Evolutionary conservation across 2,888 invertebrate genomes (phyloP).

Genomic region (Drosophila prolongata): DNA sequence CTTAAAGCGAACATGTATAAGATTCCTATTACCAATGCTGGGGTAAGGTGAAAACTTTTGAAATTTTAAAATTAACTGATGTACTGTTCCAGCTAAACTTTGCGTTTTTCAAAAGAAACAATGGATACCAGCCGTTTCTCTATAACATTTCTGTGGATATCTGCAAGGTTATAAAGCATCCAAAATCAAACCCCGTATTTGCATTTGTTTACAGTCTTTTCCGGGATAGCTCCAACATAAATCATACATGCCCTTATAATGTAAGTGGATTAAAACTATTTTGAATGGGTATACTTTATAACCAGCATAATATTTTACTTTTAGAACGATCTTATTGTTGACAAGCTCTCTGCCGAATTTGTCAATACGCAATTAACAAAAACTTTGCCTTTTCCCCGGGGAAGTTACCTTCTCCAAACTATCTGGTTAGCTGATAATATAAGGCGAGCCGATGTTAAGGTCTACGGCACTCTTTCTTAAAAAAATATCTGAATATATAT

Average conservation of each 20-base stretch:
- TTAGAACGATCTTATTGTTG: slow-evolving; percentile 21
- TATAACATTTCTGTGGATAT: slow-evolving; percentile 32
- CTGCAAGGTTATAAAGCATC: not conserved
- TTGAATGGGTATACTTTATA: too few species aligned
- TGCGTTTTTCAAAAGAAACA: slow-evolving; percentile 11
- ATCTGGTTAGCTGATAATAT: slow-evolving; percentile 1
- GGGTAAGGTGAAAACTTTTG: too few species aligned
- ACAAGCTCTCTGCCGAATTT: slow-evolving; percentile 24
- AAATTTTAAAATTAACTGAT: too few species aligned
- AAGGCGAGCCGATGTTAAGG: not conserved
- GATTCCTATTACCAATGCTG: too few species aligned
- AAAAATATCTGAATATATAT: too few species aligned
- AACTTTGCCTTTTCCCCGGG: slow-evolving; percentile 13
- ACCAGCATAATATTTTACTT: too few species aligned
- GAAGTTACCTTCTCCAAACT: slow-evolving; percentile 3
- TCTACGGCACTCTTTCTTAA: too few species aligned
- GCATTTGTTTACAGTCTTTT: slow-evolving; percentile 1
- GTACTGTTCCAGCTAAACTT: slow-evolving; percentile 10
- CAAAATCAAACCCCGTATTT: not conserved
- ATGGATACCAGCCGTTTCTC: slow-evolving; percentile 30
- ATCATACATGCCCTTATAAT: slow-evolving; percentile 14
- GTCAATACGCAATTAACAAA: slow-evolving; percentile 17
- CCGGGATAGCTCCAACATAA: slow-evolving; percentile 4
- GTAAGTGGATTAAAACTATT: not conserved
- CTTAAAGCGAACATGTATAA: too few species aligned